These are phyloP conservation scores for Hirtodrosophila trivittata DNA, from an alignment of 2,888 invertebrate genomes.

Conservation along the genomic window DNA sequence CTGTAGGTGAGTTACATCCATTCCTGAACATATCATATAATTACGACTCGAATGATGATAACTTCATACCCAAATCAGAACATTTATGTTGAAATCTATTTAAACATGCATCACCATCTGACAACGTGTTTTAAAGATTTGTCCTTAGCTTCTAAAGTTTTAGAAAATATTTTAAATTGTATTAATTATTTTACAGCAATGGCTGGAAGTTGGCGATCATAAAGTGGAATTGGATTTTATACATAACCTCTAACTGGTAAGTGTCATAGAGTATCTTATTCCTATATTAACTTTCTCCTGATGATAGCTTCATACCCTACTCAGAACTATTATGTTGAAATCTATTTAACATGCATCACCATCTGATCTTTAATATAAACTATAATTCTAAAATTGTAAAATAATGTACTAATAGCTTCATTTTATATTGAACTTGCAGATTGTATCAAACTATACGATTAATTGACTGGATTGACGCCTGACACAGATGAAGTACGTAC, in stretches of 20 bases:
- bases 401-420: too few relatives aligned
- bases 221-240: too few relatives aligned
- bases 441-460: too few relatives aligned
- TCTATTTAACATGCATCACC: constrained; percentile 1
- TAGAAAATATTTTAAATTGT: background rate
- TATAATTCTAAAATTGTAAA: background rate
- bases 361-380: background rate
- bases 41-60: constrained; percentile 50
- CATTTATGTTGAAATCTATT: constrained; percentile 45
- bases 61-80: constrained; percentile 54
- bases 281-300: background rate
- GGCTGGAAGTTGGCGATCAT: too few relatives aligned
- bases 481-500: too few relatives aligned
- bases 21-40: too few relatives aligned
- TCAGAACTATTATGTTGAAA: constrained; percentile 11
- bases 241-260: constrained; percentile 1
- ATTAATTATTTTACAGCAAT: background rate
- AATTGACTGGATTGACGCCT: too few relatives aligned
- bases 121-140: constrained; percentile 15
- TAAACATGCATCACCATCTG: constrained; percentile 74
- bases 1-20: too few relatives aligned
- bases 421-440: too few relatives aligned
- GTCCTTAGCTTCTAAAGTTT: too few relatives aligned
- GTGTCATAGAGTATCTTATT: too few relatives aligned
- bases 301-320: constrained; percentile 16